These are phyloP conservation scores for Ischnura elegans DNA, from an alignment of 2,888 invertebrate species.

Conservation along the genomic window DNA sequence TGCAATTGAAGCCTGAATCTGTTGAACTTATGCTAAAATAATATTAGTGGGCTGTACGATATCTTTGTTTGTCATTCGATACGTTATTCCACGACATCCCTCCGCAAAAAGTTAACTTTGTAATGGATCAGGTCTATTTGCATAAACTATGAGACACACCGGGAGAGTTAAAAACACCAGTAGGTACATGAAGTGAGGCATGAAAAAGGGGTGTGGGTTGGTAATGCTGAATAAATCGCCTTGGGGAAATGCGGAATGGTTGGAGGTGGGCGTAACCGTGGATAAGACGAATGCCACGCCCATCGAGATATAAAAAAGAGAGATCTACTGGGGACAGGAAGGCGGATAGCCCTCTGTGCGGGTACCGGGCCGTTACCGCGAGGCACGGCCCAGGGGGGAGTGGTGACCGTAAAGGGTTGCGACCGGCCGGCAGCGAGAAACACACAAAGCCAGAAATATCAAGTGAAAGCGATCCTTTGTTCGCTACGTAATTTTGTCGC, in stretches of 20 bases:
- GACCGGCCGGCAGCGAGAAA: not conserved
- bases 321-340: not conserved
- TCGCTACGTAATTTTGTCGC: not conserved
- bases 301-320: not conserved
- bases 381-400: not conserved
- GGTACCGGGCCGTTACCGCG: not conserved
- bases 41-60: no score
- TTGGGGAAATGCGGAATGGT: not conserved
- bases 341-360: not conserved
- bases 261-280: not conserved
- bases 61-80: no score
- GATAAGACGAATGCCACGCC: not conserved
- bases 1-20: no score
- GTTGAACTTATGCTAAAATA: no score
- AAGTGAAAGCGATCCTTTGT: constrained; percentile 28
- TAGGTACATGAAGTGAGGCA: not conserved
- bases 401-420: not conserved
- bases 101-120: no score
- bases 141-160: no score
- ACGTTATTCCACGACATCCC: no score
- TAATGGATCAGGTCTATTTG: no score
- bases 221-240: not conserved
- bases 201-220: not conserved
- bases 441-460: constrained; percentile 42
- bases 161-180: no score